These are phyloP conservation scores for Istiophorus platypterus DNA, from an alignment of 2,113 vertebrate genomes.

Conservation along the genomic window DNA sequence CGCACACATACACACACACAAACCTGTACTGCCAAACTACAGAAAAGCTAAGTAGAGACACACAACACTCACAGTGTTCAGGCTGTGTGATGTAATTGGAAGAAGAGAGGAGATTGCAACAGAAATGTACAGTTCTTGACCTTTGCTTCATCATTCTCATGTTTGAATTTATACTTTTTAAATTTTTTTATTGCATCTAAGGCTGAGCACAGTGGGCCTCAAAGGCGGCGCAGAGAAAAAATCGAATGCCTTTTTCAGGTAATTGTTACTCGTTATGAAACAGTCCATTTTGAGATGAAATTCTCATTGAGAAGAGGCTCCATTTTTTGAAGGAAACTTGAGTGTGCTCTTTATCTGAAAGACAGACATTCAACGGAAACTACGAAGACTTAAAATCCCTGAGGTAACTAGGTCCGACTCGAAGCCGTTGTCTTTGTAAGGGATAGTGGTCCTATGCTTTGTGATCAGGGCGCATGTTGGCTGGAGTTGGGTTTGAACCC, in stretches of 20 bases:
- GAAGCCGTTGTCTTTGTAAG: neutral
- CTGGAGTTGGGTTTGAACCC: too few species aligned
- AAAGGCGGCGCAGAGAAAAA: neutral
- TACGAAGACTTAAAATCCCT: neutral
- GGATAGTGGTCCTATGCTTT: neutral
- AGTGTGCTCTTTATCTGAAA: neutral
- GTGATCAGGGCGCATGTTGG: neutral
- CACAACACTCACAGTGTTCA: too few species aligned
- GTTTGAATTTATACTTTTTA: neutral
- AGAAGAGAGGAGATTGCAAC: neutral
- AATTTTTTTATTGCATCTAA: neutral
- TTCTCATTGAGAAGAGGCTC: neutral
- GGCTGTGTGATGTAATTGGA: neutral
- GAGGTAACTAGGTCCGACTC: neutral
- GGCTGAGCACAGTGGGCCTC: neutral
- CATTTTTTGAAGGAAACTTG: neutral
- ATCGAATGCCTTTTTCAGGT: neutral
- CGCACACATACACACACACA: neutral
- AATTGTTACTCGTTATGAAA: conserved; percentile 9
- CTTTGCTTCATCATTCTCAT: neutral
- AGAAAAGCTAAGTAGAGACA: neutral
- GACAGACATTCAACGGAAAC: neutral
- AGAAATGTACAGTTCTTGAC: neutral
- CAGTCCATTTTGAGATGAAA: neutral
- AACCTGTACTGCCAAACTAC: neutral